Evolutionary conservation across 2,113 vertebrate species (phyloP).

Genomic region (Columbina picui): DNA sequence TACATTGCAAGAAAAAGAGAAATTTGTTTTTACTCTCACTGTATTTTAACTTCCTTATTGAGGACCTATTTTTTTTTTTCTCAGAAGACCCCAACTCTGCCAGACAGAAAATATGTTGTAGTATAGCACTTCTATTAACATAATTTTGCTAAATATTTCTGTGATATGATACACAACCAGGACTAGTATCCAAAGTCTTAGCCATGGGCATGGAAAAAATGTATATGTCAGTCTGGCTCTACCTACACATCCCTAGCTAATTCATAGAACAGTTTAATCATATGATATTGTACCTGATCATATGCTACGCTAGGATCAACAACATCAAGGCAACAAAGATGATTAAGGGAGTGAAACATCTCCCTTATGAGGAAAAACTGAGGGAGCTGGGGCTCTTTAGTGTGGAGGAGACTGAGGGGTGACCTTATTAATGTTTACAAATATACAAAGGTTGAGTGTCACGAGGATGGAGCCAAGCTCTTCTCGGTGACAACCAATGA

Average conservation of each 20-base stretch:
- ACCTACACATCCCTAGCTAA: background rate
- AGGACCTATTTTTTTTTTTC: background rate
- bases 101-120: background rate
- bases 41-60: background rate
- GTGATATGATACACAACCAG: fast-evolving
- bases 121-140: background rate
- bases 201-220: background rate
- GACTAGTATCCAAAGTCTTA: background rate
- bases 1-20: background rate
- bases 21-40: background rate
- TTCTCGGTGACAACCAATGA: too few relatives aligned
- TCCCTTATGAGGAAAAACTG: too few relatives aligned
- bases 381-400: too few relatives aligned
- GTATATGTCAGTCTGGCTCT: background rate
- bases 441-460: too few relatives aligned
- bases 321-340: too few relatives aligned
- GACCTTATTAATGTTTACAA: too few relatives aligned
- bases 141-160: background rate
- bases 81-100: background rate
- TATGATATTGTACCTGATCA: background rate
- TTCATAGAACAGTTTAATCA: background rate
- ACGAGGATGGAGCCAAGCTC: too few relatives aligned
- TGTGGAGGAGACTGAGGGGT: too few relatives aligned
- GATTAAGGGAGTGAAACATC: too few relatives aligned
- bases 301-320: background rate